phyloP scores from a whole-genome alignment of 2,888 invertebrate species.

The Charanyca ferruginea region DNA sequence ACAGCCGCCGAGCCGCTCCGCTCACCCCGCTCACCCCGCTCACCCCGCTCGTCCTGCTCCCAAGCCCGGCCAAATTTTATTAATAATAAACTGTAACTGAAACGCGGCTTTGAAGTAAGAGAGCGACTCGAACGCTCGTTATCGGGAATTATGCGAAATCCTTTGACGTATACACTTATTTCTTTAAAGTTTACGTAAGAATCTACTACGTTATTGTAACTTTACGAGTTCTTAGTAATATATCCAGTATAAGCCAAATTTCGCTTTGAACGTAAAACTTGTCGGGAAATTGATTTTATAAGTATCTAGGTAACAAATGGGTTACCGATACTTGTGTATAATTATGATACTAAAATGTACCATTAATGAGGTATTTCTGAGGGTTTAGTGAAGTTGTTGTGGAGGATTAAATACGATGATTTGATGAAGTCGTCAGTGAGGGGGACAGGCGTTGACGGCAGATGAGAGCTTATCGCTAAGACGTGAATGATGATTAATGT shows the following conservation, averaged over 20 bases:
- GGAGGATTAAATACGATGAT: slow-evolving; percentile 47
- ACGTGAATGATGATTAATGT: slow-evolving; percentile 68
- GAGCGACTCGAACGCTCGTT: slow-evolving; percentile 88
- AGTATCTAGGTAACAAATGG: slow-evolving; percentile 60
- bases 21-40: slow-evolving; percentile 61
- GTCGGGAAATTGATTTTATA: slow-evolving; percentile 63
- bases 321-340: slow-evolving; percentile 63
- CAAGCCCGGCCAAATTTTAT: slow-evolving; percentile 88
- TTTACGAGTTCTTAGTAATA: slow-evolving; percentile 64
- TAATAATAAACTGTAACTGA: slow-evolving; percentile 91
- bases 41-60: slow-evolving; percentile 56
- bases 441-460: slow-evolving; percentile 58
- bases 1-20: slow-evolving; percentile 70
- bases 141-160: slow-evolving; percentile 89
- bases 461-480: slow-evolving; percentile 64
- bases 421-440: slow-evolving; percentile 57
- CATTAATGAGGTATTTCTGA: slow-evolving; percentile 42
- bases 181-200: slow-evolving; percentile 75
- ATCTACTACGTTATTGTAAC: slow-evolving; percentile 66
- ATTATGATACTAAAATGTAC: slow-evolving; percentile 51
- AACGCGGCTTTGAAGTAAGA: slow-evolving; percentile 89
- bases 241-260: slow-evolving; percentile 64
- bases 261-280: slow-evolving; percentile 65
- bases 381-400: slow-evolving; percentile 24
- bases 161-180: slow-evolving; percentile 85